Evolutionary conservation across 2,797 vertebrate genomes (phyloP).

Genomic region (Chelon labrosus): DNA sequence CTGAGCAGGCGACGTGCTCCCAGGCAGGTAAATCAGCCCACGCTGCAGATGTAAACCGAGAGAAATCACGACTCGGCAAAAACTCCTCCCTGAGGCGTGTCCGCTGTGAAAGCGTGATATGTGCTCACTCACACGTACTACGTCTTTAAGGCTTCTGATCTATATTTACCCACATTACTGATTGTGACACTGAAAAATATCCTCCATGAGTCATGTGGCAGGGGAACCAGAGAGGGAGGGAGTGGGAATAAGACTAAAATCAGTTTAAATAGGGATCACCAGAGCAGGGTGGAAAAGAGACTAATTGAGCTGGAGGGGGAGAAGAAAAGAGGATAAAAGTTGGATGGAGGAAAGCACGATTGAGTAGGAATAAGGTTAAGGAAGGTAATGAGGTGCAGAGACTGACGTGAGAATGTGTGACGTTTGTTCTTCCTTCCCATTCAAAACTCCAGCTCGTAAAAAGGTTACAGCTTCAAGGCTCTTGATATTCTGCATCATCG

Average conservation of each 20-base stretch:
- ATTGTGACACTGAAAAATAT: conserved; percentile 68
- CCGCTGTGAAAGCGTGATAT: conserved; percentile 37
- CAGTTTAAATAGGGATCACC: conserved; percentile 72
- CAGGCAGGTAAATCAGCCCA: conserved; percentile 66
- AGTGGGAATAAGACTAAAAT: conserved; percentile 59
- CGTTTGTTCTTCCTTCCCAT: not conserved
- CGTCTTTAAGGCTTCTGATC: conserved; percentile 66
- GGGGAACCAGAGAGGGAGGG: conserved; percentile 44
- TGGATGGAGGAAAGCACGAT: conserved; percentile 33
- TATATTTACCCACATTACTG: conserved; percentile 78
- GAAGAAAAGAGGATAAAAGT: conserved; percentile 49
- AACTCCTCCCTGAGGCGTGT: conserved; percentile 61
- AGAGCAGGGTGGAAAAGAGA: conserved; percentile 64
- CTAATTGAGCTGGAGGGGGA: conserved; percentile 62
- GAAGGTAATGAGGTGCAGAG: conserved; percentile 11
- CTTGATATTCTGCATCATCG: not conserved
- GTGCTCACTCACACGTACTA: conserved; percentile 79
- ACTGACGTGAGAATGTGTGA: not conserved
- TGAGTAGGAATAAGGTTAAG: conserved; percentile 22
- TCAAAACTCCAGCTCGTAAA: not conserved
- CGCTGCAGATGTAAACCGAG: conserved; percentile 38
- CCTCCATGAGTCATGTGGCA: conserved; percentile 72
- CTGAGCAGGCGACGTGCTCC: conserved; percentile 65
- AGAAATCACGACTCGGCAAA: conserved; percentile 56
- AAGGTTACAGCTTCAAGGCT: conserved; percentile 1